phyloP scores from a whole-genome alignment of 2,113 vertebrate genomes.

The Actinemys pallida region DNA sequence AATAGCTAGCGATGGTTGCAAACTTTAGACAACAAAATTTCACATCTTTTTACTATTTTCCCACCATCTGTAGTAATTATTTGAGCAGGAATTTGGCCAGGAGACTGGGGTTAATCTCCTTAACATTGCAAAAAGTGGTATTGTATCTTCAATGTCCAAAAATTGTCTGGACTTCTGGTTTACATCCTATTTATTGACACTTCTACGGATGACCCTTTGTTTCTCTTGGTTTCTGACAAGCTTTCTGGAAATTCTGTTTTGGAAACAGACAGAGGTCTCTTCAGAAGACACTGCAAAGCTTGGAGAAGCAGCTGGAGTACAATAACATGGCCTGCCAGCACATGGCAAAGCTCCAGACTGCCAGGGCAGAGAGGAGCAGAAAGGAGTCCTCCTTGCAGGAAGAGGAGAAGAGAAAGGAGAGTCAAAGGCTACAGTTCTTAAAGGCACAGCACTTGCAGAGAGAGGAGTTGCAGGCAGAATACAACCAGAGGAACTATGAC shows the following conservation, averaged over 20 bases:
- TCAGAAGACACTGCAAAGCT: conserved; percentile 57
- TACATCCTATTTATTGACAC: background rate
- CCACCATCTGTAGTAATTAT: background rate
- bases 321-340: conserved; percentile 33
- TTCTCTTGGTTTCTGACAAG: conserved; percentile 7
- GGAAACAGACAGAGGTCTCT: conserved; percentile 49
- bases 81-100: background rate
- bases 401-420: conserved; percentile 45
- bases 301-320: conserved; percentile 67
- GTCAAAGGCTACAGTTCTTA: conserved; percentile 57
- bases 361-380: conserved; percentile 52
- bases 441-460: background rate
- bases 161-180: conserved; percentile 14
- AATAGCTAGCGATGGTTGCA: background rate
- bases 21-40: background rate
- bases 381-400: conserved; percentile 27
- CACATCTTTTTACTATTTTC: background rate
- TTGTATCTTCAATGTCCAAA: background rate
- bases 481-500: background rate
- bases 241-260: conserved; percentile 49
- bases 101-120: background rate
- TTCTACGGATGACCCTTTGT: background rate
- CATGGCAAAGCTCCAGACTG: conserved; percentile 49
- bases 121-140: background rate
- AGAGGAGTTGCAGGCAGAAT: conserved; percentile 28